Conservation (phyloP, 2,797 vertebrate genomes). For the Betta splendens region DNA sequence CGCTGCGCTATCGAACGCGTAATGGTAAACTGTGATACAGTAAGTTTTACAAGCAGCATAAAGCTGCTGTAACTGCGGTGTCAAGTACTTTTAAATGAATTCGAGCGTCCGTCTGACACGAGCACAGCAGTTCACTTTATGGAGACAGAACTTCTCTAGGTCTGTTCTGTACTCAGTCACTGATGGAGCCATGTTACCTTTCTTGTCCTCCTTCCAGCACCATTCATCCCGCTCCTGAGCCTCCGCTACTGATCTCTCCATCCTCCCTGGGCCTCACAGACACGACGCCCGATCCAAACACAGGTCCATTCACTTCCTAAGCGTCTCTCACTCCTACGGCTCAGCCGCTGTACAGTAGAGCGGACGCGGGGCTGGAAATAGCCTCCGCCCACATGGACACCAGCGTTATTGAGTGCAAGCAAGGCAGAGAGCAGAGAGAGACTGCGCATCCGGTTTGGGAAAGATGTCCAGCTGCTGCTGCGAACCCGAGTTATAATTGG, state of each 20-base stretch:
- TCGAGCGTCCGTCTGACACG: background rate
- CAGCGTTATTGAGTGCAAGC: slow-evolving; percentile 4
- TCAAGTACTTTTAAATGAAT: background rate
- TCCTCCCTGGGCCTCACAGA: no score
- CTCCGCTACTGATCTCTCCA: slow-evolving; percentile 83
- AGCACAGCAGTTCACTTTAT: background rate
- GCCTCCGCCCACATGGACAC: slow-evolving; percentile 73
- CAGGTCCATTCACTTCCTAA: slow-evolving; percentile 37
- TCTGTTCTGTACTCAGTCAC: background rate
- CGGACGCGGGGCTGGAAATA: slow-evolving; percentile 68
- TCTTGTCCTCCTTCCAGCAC: slow-evolving; percentile 84
- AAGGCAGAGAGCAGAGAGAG: slow-evolving; percentile 38
- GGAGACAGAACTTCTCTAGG: background rate
- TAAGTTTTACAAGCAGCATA: background rate
- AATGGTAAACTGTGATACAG: slow-evolving; percentile 22
- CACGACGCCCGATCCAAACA: no score
- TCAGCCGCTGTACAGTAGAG: slow-evolving; percentile 67
- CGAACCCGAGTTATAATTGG: slow-evolving; percentile 56
- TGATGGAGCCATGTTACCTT: slow-evolving; percentile 79
- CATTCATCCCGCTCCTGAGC: slow-evolving; percentile 86
- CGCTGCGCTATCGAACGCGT: slow-evolving; percentile 26
- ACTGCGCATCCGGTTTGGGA: slow-evolving; percentile 41
- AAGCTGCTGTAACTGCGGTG: background rate
- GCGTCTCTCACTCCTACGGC: slow-evolving; percentile 51
- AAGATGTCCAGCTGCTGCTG: slow-evolving; percentile 44